A percentile compares a stretch with the other conserved stretches of the same genome.
Conservation (phyloP, 2,888 invertebrate species). For the Saturnia pavonia region DNA sequence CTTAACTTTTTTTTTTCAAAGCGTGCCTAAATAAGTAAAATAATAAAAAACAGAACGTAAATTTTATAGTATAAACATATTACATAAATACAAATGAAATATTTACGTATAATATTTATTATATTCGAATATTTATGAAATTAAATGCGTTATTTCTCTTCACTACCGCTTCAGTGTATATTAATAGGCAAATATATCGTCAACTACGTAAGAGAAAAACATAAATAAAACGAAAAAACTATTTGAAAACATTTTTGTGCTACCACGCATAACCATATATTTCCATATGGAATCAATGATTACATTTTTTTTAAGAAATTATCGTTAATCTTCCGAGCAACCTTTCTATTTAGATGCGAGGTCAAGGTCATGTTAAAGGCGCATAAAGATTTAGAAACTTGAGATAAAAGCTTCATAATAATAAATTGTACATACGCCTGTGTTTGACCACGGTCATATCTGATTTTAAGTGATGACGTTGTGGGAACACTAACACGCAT, state of each 20-base stretch:
- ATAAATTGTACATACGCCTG: too few species aligned
- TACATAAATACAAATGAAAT: neutral
- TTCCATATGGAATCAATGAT: conserved; percentile 4
- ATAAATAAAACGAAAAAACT: neutral
- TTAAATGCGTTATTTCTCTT: neutral
- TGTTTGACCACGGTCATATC: too few species aligned
- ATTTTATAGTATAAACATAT: neutral
- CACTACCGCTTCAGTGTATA: neutral
- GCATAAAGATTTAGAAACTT: neutral
- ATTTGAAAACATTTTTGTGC: neutral
- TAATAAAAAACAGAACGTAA: neutral
- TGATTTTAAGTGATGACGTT: too few species aligned
- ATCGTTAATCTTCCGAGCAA: conserved; percentile 7
- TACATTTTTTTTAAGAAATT: conserved; percentile 14
- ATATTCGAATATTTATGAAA: neutral
- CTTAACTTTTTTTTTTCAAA: too few species aligned
- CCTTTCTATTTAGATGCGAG: neutral
- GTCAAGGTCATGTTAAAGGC: neutral
- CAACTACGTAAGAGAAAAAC: neutral
- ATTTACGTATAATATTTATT: neutral
- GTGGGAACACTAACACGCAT: too few species aligned
- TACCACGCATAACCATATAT: neutral
- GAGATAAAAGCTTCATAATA: conserved; percentile 24
- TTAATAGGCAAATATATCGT: neutral
- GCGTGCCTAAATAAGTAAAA: too few species aligned